Conservation (phyloP, 2,888 invertebrate genomes). For the Meiosimyza decipiens region DNA sequence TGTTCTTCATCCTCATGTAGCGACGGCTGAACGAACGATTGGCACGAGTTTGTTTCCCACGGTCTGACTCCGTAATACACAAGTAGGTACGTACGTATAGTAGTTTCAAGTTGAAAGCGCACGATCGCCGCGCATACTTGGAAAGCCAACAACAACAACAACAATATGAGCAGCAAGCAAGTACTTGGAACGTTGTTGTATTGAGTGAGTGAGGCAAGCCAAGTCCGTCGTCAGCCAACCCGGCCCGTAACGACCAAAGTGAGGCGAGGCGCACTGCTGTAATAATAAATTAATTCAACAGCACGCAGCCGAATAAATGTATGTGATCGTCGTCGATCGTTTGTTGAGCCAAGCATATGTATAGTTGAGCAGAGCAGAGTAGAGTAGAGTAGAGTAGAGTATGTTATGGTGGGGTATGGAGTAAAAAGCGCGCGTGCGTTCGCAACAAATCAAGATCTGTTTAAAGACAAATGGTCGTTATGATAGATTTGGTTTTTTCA, state of each 20-base stretch:
- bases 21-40: slow-evolving; percentile 65
- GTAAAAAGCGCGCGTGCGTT: slow-evolving; percentile 56
- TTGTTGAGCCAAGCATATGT: slow-evolving; percentile 30
- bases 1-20: slow-evolving; percentile 61
- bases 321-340: slow-evolving; percentile 3
- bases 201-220: neutral
- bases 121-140: slow-evolving; percentile 52
- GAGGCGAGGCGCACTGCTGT: slow-evolving; percentile 40
- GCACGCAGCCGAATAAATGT: slow-evolving; percentile 51
- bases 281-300: slow-evolving; percentile 66
- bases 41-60: slow-evolving; percentile 67
- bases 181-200: too few species aligned
- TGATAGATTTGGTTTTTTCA: slow-evolving; percentile 10
- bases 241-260: slow-evolving; percentile 14
- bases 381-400: slow-evolving; percentile 35
- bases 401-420: slow-evolving; percentile 45
- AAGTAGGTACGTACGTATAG: slow-evolving; percentile 38
- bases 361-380: too few species aligned
- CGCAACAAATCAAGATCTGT: slow-evolving; percentile 53
- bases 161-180: slow-evolving; percentile 38
- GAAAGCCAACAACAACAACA: slow-evolving; percentile 46
- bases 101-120: slow-evolving; percentile 56
- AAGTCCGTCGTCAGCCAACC: slow-evolving; percentile 37
- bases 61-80: slow-evolving; percentile 59
- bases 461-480: slow-evolving; percentile 26